These are phyloP conservation scores for Bombus superbus DNA, from an alignment of 1,140 invertebrate species.

Conservation along the genomic window DNA sequence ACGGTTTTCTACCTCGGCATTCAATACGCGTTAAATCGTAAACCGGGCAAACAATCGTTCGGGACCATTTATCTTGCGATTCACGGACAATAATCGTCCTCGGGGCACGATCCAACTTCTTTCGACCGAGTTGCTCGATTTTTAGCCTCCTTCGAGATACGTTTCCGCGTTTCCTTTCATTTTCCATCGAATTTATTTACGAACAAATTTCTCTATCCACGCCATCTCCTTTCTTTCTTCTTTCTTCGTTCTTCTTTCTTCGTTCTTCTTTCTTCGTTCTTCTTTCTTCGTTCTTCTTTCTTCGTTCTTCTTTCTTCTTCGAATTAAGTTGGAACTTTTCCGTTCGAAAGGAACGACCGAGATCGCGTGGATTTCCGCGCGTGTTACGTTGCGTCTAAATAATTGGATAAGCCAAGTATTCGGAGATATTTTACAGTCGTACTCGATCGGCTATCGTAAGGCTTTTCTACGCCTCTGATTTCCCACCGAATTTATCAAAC, in stretches of 20 bases:
- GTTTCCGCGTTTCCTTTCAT: neutral
- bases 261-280: too few species aligned
- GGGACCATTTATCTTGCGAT: slow-evolving; percentile 15
- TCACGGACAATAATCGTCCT: slow-evolving; percentile 11
- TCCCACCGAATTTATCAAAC: too few species aligned
- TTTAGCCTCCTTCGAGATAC: neutral
- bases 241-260: too few species aligned
- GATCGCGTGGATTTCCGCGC: too few species aligned
- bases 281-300: neutral
- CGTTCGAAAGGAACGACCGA: too few species aligned
- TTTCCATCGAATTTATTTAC: neutral
- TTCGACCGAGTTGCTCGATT: neutral
- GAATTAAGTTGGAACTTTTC: too few species aligned
- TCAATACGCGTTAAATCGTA: slow-evolving; percentile 25
- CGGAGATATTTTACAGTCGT: too few species aligned
- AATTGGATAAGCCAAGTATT: too few species aligned
- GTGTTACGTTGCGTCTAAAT: too few species aligned
- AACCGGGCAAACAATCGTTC: slow-evolving; percentile 8
- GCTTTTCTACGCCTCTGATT: too few species aligned
- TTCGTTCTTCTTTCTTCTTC: too few species aligned
- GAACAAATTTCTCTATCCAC: neutral
- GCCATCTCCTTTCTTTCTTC: neutral
- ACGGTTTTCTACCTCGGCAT: slow-evolving; percentile 10
- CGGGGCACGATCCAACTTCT: neutral
- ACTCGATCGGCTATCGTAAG: too few species aligned